Percentiles rank a stretch among this genome's conserved stretches.
Conservation (phyloP, 2,888 invertebrate genomes). For the Rhingia rostrata region DNA sequence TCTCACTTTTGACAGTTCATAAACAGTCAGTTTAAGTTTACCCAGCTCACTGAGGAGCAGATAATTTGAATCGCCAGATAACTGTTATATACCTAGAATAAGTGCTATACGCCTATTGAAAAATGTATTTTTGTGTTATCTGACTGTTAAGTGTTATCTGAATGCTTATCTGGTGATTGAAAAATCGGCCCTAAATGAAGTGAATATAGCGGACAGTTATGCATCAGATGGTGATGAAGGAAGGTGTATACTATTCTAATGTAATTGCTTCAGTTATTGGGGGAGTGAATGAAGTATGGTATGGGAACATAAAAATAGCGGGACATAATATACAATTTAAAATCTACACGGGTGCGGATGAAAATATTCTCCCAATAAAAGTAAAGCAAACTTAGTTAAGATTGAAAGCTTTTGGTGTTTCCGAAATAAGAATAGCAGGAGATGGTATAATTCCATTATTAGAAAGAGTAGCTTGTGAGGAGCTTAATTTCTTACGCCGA, state of each 20-base stretch:
- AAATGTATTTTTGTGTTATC: no score
- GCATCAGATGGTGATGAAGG: conserved; percentile 24
- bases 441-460: conserved; percentile 16
- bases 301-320: conserved; percentile 46
- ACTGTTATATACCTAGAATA: no score
- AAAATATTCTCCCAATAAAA: conserved; percentile 34
- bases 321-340: conserved; percentile 43
- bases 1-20: no score
- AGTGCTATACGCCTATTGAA: no score
- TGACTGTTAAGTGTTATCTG: no score
- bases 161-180: no score
- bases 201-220: conserved; percentile 27
- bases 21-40: no score
- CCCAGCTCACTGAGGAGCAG: no score
- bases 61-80: no score
- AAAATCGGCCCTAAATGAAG: no score
- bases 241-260: conserved; percentile 24
- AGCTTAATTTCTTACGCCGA: conserved; percentile 27
- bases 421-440: conserved; percentile 38
- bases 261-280: conserved; percentile 54
- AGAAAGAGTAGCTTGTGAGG: conserved; percentile 39
- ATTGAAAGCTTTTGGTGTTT: conserved; percentile 52
- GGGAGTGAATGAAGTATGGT: conserved; percentile 43
- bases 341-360: conserved; percentile 49
- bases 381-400: conserved; percentile 32